These are phyloP conservation scores for Phengaris arion DNA, from an alignment of 2,888 invertebrate genomes.

Conservation along the genomic window DNA sequence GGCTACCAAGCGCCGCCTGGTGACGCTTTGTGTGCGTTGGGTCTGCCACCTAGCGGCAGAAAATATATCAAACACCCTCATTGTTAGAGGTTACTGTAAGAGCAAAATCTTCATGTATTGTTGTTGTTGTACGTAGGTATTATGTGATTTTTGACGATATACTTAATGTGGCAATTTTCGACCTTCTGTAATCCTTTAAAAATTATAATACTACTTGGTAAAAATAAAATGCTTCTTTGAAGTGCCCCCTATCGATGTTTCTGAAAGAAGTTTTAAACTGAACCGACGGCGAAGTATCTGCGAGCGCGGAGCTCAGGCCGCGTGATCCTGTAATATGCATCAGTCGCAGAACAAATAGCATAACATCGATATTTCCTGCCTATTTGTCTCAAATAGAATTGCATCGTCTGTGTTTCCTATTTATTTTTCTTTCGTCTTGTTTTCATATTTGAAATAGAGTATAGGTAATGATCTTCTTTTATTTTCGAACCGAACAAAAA, in stretches of 20 bases:
- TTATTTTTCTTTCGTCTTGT: conserved; percentile 18
- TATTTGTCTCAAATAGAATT: conserved; percentile 32
- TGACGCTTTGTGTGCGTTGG: too few species aligned
- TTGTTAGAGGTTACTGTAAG: too few species aligned
- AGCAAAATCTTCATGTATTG: too few species aligned
- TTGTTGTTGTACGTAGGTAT: too few species aligned
- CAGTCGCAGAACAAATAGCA: conserved; percentile 25
- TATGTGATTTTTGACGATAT: too few species aligned
- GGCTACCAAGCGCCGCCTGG: too few species aligned
- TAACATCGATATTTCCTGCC: conserved; percentile 29
- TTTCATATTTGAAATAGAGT: not conserved
- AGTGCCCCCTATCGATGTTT: not conserved
- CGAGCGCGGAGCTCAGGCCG: conserved; percentile 36
- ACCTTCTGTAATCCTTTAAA: too few species aligned
- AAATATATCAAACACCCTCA: too few species aligned
- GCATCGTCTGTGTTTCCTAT: conserved; percentile 28
- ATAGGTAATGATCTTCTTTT: not conserved
- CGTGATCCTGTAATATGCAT: conserved; percentile 32
- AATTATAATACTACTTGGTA: not conserved
- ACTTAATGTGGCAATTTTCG: too few species aligned
- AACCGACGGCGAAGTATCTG: not conserved
- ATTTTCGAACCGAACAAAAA: not conserved
- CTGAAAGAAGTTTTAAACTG: not conserved
- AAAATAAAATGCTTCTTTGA: not conserved
- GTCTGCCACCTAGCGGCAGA: too few species aligned